Percentiles rank a stretch among this genome's conserved stretches.
Evolutionary conservation across 2,797 vertebrate genomes (phyloP).

Genomic region (Varecia variegata): DNA sequence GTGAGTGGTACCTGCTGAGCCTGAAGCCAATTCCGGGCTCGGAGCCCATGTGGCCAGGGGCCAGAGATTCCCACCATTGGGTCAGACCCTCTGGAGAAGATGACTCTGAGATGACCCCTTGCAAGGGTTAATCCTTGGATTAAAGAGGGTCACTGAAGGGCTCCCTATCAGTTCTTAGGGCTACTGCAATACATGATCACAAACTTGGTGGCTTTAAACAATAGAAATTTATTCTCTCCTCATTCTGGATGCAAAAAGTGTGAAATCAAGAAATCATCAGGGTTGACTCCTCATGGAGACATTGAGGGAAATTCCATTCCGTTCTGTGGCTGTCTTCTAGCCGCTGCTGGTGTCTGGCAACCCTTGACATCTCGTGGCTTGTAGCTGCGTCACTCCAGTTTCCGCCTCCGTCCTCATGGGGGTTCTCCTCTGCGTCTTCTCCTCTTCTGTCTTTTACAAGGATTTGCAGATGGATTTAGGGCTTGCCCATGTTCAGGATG

Average conservation of each 20-base stretch:
- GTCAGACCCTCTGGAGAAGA: background rate
- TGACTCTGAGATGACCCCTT: background rate
- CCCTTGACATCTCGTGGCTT: accelerated
- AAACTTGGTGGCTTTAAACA: background rate
- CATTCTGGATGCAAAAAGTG: background rate
- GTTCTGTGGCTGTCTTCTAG: background rate
- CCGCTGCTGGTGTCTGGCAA: background rate
- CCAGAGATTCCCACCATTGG: background rate
- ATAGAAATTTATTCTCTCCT: background rate
- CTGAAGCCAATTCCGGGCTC: background rate
- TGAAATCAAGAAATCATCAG: background rate
- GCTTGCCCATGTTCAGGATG: background rate
- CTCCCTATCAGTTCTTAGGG: background rate
- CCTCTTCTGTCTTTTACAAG: background rate
- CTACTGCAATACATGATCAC: background rate
- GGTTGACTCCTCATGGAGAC: background rate
- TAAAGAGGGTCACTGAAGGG: background rate
- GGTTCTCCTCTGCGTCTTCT: background rate
- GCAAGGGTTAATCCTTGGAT: background rate
- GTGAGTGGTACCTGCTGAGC: background rate
- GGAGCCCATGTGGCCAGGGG: background rate
- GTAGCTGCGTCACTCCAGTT: accelerated
- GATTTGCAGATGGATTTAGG: background rate
- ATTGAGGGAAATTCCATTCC: background rate
- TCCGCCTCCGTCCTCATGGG: background rate